A percentile compares a stretch with the other conserved stretches of the same genome.
These are phyloP conservation scores for Ptilorrhoa leucosticta DNA, from an alignment of 2,113 vertebrate genomes.

Conservation along the genomic window DNA sequence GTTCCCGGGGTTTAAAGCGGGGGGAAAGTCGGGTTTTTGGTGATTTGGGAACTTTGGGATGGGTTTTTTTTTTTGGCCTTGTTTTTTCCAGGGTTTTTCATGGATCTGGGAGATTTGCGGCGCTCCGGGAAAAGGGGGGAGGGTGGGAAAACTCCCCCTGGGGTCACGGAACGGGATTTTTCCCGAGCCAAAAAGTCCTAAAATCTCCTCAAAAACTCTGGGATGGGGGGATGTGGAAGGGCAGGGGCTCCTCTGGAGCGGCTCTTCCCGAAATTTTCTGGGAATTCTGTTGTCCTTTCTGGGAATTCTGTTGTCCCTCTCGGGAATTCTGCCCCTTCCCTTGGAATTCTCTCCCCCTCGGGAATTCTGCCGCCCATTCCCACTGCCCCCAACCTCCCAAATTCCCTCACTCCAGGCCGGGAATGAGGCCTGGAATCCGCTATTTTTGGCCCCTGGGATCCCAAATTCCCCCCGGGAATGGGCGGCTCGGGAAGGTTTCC, in stretches of 20 bases:
- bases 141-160: not conserved
- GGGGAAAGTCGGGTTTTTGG: accelerated
- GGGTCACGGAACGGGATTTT: not conserved
- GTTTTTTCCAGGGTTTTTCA: not conserved
- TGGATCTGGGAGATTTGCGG: not conserved
- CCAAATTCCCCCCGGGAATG: not conserved
- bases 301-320: not conserved
- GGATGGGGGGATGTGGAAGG: not conserved
- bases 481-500: not conserved
- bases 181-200: accelerated
- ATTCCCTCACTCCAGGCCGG: not conserved
- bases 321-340: not conserved
- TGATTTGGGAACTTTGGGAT: not conserved
- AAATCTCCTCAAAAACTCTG: not conserved
- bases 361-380: not conserved
- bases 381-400: not conserved
- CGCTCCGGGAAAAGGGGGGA: accelerated
- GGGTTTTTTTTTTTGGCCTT: not conserved
- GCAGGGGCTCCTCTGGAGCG: not conserved
- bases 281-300: no score
- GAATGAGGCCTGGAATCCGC: not conserved
- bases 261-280: not conserved
- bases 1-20: accelerated
- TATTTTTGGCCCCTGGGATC: not conserved
- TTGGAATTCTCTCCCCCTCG: not conserved